phyloP scores from a whole-genome alignment of 1,140 invertebrate genomes.

The Ceratitis capitata region DNA sequence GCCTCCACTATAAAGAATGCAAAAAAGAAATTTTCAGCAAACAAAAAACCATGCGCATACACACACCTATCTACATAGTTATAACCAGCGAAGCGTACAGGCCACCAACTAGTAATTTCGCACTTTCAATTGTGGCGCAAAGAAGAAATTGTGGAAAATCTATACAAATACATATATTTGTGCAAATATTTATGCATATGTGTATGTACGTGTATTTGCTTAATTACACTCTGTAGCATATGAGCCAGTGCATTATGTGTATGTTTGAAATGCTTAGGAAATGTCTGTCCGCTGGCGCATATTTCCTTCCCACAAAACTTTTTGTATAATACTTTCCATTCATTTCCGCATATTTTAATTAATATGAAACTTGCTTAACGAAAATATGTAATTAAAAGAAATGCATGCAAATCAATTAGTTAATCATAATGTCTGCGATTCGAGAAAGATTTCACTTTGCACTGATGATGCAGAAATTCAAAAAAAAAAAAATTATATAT shows the following conservation, averaged over 20 bases:
- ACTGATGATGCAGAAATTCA: no score
- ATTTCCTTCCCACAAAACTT: not conserved
- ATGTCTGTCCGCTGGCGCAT: not conserved
- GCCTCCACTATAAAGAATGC: conserved; percentile 4
- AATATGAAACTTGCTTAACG: no score
- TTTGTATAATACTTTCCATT: not conserved
- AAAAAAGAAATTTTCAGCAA: conserved; percentile 24
- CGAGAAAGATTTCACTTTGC: no score
- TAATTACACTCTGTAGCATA: not conserved
- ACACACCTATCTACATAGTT: no score
- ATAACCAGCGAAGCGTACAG: not conserved
- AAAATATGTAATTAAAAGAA: no score
- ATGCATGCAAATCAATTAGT: no score
- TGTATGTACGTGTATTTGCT: not conserved
- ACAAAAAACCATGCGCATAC: no score
- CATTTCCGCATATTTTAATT: no score
- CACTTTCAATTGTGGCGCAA: not conserved
- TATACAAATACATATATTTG: not conserved
- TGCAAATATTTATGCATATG: not conserved
- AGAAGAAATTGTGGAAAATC: not conserved
- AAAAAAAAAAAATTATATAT: no score
- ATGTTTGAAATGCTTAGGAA: not conserved
- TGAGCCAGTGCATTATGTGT: not conserved
- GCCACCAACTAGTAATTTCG: conserved; percentile 23
- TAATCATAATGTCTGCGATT: no score